These are phyloP conservation scores for Rapana venosa DNA, from an alignment of 2,888 invertebrate genomes.

Conservation along the genomic window DNA sequence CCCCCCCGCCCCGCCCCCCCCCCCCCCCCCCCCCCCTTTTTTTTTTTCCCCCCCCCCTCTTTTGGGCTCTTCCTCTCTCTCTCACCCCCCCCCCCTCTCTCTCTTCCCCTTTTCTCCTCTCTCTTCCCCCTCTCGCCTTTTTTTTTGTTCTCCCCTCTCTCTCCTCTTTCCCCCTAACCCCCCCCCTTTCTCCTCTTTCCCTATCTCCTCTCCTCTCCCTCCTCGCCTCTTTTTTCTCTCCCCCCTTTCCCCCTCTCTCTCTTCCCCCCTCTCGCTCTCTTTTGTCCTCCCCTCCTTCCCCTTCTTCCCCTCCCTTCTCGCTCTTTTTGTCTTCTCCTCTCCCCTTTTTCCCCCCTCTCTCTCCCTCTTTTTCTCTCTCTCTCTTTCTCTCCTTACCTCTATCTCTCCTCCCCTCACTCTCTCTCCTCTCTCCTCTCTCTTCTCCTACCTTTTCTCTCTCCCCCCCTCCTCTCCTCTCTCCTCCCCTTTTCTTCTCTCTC, in stretches of 20 bases:
- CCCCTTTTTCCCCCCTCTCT: not conserved
- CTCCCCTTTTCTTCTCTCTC: not conserved
- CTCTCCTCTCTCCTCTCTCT: not conserved
- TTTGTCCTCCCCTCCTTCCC: not conserved
- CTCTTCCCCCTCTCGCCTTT: not conserved
- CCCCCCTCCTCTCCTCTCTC: not conserved
- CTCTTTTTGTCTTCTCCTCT: not conserved
- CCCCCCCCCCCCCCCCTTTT: not conserved
- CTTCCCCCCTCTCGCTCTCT: not conserved
- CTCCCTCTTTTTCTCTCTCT: not conserved
- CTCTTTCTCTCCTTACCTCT: not conserved
- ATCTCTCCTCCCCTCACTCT: not conserved
- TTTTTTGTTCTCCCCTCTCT: not conserved
- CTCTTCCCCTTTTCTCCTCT: not conserved
- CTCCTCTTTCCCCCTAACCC: not conserved
- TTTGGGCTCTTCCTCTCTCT: not conserved
- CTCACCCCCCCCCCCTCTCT: not conserved
- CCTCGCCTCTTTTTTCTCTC: not conserved
- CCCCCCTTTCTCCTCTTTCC: not conserved
- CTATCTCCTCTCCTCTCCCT: not conserved
- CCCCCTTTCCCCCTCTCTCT: not conserved
- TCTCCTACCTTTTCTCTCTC: not conserved
- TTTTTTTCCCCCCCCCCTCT: not conserved
- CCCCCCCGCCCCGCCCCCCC: not conserved
- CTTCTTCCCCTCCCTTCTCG: not conserved